Conservation (phyloP, 2,797 vertebrate species). For the Taeniopygia guttata region DNA sequence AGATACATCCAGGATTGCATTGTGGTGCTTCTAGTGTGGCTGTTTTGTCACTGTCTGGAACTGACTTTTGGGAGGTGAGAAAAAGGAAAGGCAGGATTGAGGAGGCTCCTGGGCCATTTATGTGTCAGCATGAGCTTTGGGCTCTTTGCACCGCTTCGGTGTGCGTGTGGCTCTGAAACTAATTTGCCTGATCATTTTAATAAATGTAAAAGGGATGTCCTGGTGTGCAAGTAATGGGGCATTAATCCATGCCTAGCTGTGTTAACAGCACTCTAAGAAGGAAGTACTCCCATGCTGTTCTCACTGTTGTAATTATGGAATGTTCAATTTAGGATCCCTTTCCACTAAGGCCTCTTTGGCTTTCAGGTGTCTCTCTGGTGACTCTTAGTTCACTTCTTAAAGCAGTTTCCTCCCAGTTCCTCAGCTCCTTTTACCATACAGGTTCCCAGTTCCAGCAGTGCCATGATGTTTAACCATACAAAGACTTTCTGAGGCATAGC, state of each 20-base stretch:
- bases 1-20: not conserved
- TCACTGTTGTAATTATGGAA: not conserved
- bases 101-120: not conserved
- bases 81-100: not conserved
- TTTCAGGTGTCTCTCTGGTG: not conserved
- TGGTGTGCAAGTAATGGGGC: constrained; percentile 32
- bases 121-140: not conserved
- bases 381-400: not conserved
- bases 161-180: not conserved
- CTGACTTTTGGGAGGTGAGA: not conserved
- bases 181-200: constrained; percentile 44
- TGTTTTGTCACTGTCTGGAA: not conserved
- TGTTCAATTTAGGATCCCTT: not conserved
- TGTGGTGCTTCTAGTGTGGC: not conserved
- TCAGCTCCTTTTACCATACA: not conserved
- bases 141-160: accelerated
- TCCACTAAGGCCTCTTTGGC: not conserved
- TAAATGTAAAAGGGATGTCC: constrained; percentile 16
- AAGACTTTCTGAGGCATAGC: not conserved
- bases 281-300: not conserved
- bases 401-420: not conserved
- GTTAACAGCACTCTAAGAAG: constrained; percentile 35
- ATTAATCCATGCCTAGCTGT: constrained; percentile 46
- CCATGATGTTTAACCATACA: not conserved
- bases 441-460: not conserved